These are phyloP conservation scores for Sphaerophoria rueppellii DNA, from an alignment of 2,888 invertebrate species.

Conservation along the genomic window DNA sequence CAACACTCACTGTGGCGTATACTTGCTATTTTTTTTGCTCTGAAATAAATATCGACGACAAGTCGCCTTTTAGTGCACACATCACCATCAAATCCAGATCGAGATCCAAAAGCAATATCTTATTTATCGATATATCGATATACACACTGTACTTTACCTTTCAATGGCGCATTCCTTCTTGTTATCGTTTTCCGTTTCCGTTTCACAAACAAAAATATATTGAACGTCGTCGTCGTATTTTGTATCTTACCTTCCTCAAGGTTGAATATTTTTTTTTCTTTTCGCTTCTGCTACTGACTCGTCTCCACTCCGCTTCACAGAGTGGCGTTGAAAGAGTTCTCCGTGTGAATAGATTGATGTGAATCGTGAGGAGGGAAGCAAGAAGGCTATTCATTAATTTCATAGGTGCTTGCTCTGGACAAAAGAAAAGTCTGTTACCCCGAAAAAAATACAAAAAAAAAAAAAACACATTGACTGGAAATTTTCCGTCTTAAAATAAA, in stretches of 20 bases:
- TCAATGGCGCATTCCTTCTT: constrained; percentile 35
- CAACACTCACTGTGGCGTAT: constrained; percentile 28
- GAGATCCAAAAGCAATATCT: constrained; percentile 16
- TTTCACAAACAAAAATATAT: background rate
- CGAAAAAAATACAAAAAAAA: background rate
- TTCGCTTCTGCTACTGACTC: background rate
- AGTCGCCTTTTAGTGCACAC: constrained; percentile 38
- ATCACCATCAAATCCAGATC: constrained; percentile 37
- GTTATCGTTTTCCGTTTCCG: constrained; percentile 30
- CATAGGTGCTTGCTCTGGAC: background rate
- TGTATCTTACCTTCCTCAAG: constrained; percentile 31
- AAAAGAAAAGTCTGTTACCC: constrained; percentile 9
- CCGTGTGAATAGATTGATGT: constrained; percentile 30
- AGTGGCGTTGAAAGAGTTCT: constrained; percentile 24
- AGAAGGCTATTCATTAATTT: constrained; percentile 31
- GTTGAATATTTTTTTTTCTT: constrained; percentile 25
- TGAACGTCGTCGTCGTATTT: background rate
- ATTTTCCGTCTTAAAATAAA: constrained; percentile 47
- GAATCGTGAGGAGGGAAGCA: constrained; percentile 27
- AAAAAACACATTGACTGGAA: constrained; percentile 50
- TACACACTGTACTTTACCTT: constrained; percentile 5
- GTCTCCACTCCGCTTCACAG: background rate
- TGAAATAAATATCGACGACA: constrained; percentile 33
- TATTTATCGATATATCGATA: constrained; percentile 12
- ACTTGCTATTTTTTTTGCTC: constrained; percentile 13